Evolutionary conservation across 1,140 invertebrate species (phyloP).

Genomic region (Aphaenogaster floridana): DNA sequence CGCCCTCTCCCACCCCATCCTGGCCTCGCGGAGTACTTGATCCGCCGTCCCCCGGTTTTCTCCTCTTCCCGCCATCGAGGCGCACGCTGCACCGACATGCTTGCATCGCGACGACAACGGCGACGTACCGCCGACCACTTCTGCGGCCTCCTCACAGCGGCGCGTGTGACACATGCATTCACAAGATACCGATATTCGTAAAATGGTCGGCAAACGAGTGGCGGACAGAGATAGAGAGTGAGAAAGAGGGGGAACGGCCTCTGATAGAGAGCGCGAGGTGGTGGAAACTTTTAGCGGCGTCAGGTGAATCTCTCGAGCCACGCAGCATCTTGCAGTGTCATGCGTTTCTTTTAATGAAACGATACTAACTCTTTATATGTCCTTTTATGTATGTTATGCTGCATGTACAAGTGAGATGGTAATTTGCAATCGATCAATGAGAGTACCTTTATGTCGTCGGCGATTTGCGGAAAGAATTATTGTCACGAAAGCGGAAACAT

Average conservation of each 20-base stretch:
- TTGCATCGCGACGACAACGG: not conserved
- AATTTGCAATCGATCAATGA: not conserved
- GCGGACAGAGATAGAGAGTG: not conserved
- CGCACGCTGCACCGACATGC: not conserved
- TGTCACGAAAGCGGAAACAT: not conserved
- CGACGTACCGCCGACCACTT: slow-evolving; percentile 53
- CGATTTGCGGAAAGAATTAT: slow-evolving; percentile 5
- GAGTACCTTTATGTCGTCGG: not conserved
- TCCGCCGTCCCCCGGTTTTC: slow-evolving; percentile 40
- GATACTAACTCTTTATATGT: not conserved
- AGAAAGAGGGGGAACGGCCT: not conserved
- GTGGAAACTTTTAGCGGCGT: not conserved
- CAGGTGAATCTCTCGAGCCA: not conserved
- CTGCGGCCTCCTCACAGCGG: slow-evolving; percentile 41
- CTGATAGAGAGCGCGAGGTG: not conserved
- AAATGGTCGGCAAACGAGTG: not conserved
- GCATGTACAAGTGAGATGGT: not conserved
- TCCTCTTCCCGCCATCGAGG: not conserved
- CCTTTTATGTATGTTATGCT: not conserved
- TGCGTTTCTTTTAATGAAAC: not conserved
- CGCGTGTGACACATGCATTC: slow-evolving; percentile 17
- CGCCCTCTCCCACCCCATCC: not conserved
- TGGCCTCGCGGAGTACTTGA: slow-evolving; percentile 62
- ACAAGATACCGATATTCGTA: slow-evolving; percentile 4
- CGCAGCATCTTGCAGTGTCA: not conserved